Percentiles rank a stretch among this genome's conserved stretches.
Conservation (phyloP, 2,113 vertebrate genomes). For the Gasterosteus aculeatus region DNA sequence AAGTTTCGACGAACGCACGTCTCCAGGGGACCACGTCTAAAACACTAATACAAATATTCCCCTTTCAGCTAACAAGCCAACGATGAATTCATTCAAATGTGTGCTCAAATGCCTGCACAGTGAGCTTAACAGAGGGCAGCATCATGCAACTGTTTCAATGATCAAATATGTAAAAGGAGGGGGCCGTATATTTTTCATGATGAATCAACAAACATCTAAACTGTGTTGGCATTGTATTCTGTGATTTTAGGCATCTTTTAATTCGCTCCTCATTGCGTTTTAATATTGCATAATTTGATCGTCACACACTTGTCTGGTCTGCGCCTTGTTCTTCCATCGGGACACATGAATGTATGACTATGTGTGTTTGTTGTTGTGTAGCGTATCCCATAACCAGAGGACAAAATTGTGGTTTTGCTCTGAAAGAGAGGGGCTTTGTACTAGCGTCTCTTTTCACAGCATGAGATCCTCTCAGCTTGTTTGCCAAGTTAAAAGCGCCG, state of each 20-base stretch:
- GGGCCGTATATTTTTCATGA: neutral
- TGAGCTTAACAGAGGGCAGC: neutral
- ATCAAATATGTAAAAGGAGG: neutral
- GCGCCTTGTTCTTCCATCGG: constrained; percentile 28
- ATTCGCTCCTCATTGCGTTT: constrained; percentile 5
- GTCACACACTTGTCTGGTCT: constrained; percentile 15
- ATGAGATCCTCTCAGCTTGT: constrained; percentile 57
- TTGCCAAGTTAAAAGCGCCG: constrained; percentile 53
- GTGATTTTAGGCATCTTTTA: neutral
- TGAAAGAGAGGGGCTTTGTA: constrained; percentile 53
- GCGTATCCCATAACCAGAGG: constrained; percentile 23
- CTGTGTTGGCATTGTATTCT: neutral
- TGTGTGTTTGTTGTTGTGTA: constrained; percentile 27
- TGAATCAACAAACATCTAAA: neutral
- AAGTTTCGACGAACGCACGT: neutral
- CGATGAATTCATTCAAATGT: neutral
- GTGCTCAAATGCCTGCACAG: neutral
- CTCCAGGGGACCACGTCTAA: neutral
- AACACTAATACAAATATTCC: neutral
- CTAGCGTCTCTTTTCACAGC: constrained; percentile 60
- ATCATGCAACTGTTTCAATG: neutral
- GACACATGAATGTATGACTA: constrained; percentile 23
- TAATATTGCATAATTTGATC: constrained; percentile 13
- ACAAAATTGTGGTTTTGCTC: constrained; percentile 60
- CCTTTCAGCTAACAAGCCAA: neutral